Evolutionary conservation across 2,797 vertebrate genomes (phyloP), one percentile per base, ranked within the genome.

Genomic region (Esox lucius): DNA sequence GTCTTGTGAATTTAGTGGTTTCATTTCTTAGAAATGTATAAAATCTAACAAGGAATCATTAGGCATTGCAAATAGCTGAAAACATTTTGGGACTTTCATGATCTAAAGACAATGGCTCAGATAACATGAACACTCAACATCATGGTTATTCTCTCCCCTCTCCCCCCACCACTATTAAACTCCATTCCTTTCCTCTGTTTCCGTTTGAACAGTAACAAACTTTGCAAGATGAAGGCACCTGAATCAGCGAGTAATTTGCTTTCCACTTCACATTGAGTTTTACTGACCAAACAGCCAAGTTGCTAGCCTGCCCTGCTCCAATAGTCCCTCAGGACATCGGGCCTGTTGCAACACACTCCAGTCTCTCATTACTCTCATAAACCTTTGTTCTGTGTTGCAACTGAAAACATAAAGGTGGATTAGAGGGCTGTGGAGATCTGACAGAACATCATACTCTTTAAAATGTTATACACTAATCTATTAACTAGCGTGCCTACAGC

Each of bases 151-250:
- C 28, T 28, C 16, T 28, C 28, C 24, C 13, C n/a, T 31, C 33
- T 8, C 28, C 5, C 17, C 9, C 26, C n/a, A n/a, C 48, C 62
- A 65, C 35, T 22, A 62, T 35, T 59, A 70, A 17, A 19, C 42
- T 24, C 8, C 61, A 31, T 5, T 66, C 19, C 11, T 67, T 68
- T 68, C 49, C n/a, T 51, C 5, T 11, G 31, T n/a, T 53, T 68
- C 65, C 65, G 68, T 65, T 15, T 22, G 65, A 68, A n/a, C 33
- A 56, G 53, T 68, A 49, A 39, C n/a, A 75, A 42, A 51, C 31
- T 39, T 8, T 15, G 48, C 31, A 56, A 17, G 28, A 62, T 15
- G 69, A 56, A 53, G 22, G 5, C n/a, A n/a, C 31, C 13, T 24
- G 64, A 31, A 31, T 19, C 7, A 3, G 68, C 31, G 19, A 68